Base-by-base conservation (phyloP, 2,113 vertebrate species). In the Thomomys bottae region DNA sequence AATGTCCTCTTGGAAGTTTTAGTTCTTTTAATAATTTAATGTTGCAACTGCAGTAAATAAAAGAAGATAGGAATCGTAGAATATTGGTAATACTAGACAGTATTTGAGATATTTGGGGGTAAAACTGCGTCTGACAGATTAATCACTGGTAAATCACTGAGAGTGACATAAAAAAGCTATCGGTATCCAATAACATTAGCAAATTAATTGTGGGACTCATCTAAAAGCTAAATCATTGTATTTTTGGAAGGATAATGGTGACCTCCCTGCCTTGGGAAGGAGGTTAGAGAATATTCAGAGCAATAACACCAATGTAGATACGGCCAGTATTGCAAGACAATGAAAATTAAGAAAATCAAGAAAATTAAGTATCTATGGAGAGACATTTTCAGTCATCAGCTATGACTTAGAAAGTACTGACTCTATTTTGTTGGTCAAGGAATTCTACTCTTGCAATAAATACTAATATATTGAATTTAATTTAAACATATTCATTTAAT, bases 31-130 rank as follows among this genome's bases (percentile, higher is more conserved):
- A 59, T 89, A 77, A 61, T 54, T n/a, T 38, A 70, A n/a, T 40
- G 78, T 11, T 75, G 8, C 17, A 92, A 82, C 24, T 79, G 83
- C 32, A 64, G 49, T 90, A 86, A 88, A 89, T 85, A 88, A 96
- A 93, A 73, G 79, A 90, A 95, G n/a, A 12, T 82, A 75, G 85
- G 20, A 18, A 17, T 82, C n/a, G 10, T 68, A 59, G 20, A 82
- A 71, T 85, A 80, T 63, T 18, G 78, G 67, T 67, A 80, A 88
- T 34, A 6, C 30, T 68, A 79, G 59, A 59, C 30, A 61, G 34
- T 64, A 6, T 76, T 81, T 40, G 88, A 75, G 88, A 32, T 81
- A 78, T 84, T 84, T 89, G 76, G 45, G 86, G 10, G 14, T 30
- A 36, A 57, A 12, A 92, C 57, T 34, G 38, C 9, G 36, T 77